Conservation (phyloP, 2,888 invertebrate species). For the Pemphredon lugubris region DNA sequence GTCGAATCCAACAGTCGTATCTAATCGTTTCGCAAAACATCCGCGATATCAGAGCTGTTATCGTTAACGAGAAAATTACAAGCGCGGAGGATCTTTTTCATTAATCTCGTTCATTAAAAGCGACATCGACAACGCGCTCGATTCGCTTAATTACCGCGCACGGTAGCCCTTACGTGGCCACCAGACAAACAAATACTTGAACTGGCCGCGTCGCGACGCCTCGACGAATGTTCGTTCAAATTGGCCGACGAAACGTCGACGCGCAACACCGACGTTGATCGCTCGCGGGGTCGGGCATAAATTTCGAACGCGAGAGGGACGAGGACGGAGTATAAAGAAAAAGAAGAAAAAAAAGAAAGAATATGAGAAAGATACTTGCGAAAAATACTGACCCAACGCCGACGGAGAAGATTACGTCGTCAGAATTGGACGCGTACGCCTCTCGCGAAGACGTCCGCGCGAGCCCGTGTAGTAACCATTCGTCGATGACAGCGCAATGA, state of each 20-base stretch:
- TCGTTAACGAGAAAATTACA: too few species aligned
- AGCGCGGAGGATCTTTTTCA: too few species aligned
- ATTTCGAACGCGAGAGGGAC: conserved; percentile 27
- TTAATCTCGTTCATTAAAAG: too few species aligned
- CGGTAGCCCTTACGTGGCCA: too few species aligned
- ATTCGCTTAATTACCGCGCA: too few species aligned
- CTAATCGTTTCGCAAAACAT: neutral
- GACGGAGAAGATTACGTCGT: conserved; percentile 61
- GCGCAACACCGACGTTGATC: conserved; percentile 43
- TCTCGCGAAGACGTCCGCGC: conserved; percentile 43
- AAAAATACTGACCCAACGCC: too few species aligned
- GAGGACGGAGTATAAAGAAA: neutral
- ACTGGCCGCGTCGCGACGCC: neutral
- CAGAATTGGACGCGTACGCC: conserved; percentile 49
- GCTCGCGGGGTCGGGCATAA: conserved; percentile 35
- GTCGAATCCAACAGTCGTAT: neutral
- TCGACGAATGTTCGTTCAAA: conserved; percentile 64
- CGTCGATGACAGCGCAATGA: conserved; percentile 71
- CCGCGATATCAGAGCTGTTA: too few species aligned
- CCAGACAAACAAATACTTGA: too few species aligned
- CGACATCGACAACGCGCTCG: too few species aligned
- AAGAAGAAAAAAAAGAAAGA: conserved; percentile 16
- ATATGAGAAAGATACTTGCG: conserved; percentile 51
- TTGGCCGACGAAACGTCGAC: conserved; percentile 60
- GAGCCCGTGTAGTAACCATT: too few species aligned